Conservation (phyloP, 2,797 vertebrate species). For the Anguilla anguilla region DNA sequence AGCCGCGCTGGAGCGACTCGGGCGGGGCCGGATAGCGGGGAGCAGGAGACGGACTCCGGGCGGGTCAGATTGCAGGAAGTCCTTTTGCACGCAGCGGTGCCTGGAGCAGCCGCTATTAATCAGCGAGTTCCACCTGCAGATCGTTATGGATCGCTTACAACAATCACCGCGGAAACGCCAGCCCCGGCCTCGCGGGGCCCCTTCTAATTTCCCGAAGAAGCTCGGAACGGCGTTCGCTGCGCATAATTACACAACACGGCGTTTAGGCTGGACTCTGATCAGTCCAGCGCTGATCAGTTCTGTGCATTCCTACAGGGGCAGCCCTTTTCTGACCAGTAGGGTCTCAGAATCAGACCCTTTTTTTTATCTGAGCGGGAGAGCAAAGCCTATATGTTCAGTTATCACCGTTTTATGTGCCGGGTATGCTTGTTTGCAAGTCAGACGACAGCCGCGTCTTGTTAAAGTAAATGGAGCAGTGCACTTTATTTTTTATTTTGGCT, state of each 20-base stretch:
- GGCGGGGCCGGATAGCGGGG: conserved; percentile 28
- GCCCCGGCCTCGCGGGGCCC: conserved; percentile 11
- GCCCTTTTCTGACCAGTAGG: neutral
- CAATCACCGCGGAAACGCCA: conserved; percentile 51
- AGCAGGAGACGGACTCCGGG: conserved; percentile 40
- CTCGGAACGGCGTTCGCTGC: neutral
- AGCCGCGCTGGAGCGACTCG: conserved; percentile 29
- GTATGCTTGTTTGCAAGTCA: neutral
- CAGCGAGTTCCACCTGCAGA: conserved; percentile 78
- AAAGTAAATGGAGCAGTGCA: neutral
- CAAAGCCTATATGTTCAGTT: neutral
- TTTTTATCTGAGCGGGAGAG: neutral
- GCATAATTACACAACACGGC: conserved; percentile 21
- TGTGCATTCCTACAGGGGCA: neutral
- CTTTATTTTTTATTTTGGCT: neutral
- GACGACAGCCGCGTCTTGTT: neutral
- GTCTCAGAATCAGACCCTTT: neutral
- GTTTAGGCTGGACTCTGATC: neutral
- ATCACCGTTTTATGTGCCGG: neutral
- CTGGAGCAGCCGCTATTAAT: conserved; percentile 80
- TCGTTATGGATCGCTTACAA: conserved; percentile 78
- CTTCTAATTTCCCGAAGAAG: neutral
- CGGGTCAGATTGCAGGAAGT: conserved; percentile 79
- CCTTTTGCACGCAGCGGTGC: conserved; percentile 76
- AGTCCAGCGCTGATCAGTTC: conserved; percentile 13